Percentiles rank a stretch among this genome's conserved stretches.
These are phyloP conservation scores for Gryllus bimaculatus DNA, from an alignment of 1,140 invertebrate species.

Conservation along the genomic window DNA sequence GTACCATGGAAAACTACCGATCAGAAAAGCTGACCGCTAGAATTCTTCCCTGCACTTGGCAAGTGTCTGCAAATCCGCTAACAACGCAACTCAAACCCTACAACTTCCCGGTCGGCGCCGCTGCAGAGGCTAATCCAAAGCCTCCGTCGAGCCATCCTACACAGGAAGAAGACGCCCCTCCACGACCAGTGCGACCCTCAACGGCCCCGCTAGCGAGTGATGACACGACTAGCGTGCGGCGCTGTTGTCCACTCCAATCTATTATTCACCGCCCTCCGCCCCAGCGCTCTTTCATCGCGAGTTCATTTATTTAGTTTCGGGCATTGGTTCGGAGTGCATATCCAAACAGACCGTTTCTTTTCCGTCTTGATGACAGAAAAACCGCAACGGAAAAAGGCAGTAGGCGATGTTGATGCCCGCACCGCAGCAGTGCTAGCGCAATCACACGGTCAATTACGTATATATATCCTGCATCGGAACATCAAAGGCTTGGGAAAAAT, in stretches of 20 bases:
- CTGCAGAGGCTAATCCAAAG: too few species aligned
- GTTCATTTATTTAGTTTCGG: neutral
- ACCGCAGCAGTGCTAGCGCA: neutral
- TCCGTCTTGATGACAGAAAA: slow-evolving; percentile 4
- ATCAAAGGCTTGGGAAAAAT: neutral
- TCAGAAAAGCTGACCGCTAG: too few species aligned
- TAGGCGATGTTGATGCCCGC: neutral
- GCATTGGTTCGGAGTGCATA: neutral
- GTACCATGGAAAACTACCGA: too few species aligned
- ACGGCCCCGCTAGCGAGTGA: neutral
- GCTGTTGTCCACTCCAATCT: neutral
- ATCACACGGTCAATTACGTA: neutral
- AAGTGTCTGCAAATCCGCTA: too few species aligned
- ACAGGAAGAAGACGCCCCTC: too few species aligned
- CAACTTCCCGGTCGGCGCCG: too few species aligned
- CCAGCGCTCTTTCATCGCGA: neutral
- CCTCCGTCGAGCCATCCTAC: too few species aligned
- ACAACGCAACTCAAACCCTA: too few species aligned
- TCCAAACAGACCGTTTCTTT: neutral
- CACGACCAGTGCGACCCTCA: too few species aligned
- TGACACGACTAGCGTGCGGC: neutral
- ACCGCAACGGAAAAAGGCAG: neutral
- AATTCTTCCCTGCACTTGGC: too few species aligned
- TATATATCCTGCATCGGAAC: neutral
- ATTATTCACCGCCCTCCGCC: neutral